Evolutionary conservation across 2,888 invertebrate species (phyloP), one percentile per base, ranked within the genome.

Genomic region (Rhabditoides inermis): DNA sequence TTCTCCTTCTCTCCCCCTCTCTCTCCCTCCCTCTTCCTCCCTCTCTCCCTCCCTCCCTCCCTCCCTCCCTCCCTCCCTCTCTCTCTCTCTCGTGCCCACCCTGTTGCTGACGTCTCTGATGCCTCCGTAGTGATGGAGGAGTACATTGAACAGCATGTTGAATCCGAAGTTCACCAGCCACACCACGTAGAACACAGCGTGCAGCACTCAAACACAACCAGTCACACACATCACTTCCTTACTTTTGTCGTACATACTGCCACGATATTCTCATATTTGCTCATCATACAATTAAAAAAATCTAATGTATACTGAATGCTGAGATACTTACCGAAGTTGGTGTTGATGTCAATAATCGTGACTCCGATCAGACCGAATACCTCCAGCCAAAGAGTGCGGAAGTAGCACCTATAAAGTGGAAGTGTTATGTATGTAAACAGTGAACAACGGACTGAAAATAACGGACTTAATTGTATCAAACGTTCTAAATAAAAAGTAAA

Each of bases 161-260:
- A 73, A 69, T 55, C 70, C 68, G 59, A 75, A 73, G 18, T 59
- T 52, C 18, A 66, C 63, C 7, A 73, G 58, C 73, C 73, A 73
- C 7, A 72, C 53, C 0, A 65, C 65, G 48, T 68, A 73, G 36
- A 59, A 65, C 10, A 69, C 26, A 5, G 74, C 71, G 52, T 73
- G 73, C 18, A 73, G 53, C 18, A 62, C 73, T 69, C 45, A 59
- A 63, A 50, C 20, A 46, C 23, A 23, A 25, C 20, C 20, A 23
- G 1, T 28, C 27, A 25, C 20, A 10, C 22, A 15, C 5, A 6
- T 35, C 2, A 5, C 25, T 7, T 4, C 52, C 12, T 18, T 3
- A 6, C 45, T 15, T 53, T 6, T 32, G 46, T 7, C 3, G 40
- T 45, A 22, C 30, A n/a, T n/a, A n/a, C n/a, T n/a, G n/a, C n/a